These are phyloP conservation scores for Pongo pygmaeus DNA, from an alignment of 2,113 vertebrate species.

Conservation along the genomic window DNA sequence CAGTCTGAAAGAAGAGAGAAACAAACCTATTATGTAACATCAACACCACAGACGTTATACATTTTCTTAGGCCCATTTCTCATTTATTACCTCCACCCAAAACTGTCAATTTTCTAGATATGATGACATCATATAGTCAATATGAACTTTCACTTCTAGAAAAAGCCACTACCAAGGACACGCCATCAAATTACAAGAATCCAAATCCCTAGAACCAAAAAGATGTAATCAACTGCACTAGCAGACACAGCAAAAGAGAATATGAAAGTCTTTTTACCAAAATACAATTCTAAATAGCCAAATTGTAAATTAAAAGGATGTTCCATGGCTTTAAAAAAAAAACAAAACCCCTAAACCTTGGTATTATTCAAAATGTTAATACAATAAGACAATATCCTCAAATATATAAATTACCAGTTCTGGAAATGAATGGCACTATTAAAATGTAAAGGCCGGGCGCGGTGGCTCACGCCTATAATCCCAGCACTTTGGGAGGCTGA, in stretches of 20 bases:
- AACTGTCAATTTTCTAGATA: background rate
- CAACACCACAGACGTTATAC: background rate
- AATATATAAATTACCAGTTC: background rate
- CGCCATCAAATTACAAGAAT: background rate
- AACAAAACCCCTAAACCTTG: background rate
- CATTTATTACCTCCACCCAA: background rate
- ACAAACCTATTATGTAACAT: background rate
- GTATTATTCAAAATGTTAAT: slow-evolving; percentile 25
- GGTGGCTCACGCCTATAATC: too few species aligned
- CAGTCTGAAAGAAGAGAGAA: slow-evolving; percentile 85
- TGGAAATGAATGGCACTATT: background rate
- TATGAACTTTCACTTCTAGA: background rate
- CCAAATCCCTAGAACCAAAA: background rate
- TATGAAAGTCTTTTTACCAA: background rate
- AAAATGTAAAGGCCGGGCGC: background rate
- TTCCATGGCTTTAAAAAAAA: background rate
- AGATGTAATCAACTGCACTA: background rate
- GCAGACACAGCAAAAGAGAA: slow-evolving; percentile 9
- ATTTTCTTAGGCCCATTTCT: background rate
- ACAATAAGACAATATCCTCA: background rate
- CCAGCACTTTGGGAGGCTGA: too few species aligned
- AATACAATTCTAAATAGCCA: background rate
- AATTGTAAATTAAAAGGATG: background rate
- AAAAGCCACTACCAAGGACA: background rate
- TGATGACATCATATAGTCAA: background rate